Conservation (phyloP, 2,797 vertebrate genomes). For the Apodemus agrarius region DNA sequence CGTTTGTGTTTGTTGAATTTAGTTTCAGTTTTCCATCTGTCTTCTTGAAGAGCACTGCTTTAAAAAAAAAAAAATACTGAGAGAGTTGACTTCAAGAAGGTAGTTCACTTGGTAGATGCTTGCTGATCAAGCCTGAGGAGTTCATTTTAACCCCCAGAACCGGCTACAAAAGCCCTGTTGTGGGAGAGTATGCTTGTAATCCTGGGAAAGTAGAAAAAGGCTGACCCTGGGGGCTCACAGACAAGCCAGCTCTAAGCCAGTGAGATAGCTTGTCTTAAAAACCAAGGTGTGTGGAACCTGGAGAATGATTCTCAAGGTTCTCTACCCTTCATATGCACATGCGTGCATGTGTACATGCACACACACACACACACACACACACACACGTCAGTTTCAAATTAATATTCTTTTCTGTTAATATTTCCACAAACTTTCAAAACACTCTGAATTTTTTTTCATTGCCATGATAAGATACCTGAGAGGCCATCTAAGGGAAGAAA, state of each 20-base stretch:
- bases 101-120: background rate
- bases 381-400: background rate
- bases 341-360: background rate
- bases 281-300: no score
- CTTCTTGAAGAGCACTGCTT: background rate
- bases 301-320: background rate
- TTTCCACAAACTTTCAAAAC: conserved; percentile 13
- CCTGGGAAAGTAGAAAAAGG: background rate
- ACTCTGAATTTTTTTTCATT: background rate
- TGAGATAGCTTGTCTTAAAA: background rate
- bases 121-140: no score
- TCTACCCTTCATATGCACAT: background rate
- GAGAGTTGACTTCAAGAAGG: background rate
- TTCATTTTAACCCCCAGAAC: background rate
- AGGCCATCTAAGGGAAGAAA: background rate
- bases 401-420: background rate
- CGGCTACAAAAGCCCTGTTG: background rate
- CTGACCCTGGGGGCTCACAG: background rate
- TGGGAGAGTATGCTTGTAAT: background rate
- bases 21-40: background rate
- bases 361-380: background rate
- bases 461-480: background rate
- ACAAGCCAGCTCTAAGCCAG: background rate
- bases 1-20: background rate
- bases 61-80: background rate